Base-by-base conservation (phyloP, 2,888 invertebrate genomes). In the Hyles lineata region DNA sequence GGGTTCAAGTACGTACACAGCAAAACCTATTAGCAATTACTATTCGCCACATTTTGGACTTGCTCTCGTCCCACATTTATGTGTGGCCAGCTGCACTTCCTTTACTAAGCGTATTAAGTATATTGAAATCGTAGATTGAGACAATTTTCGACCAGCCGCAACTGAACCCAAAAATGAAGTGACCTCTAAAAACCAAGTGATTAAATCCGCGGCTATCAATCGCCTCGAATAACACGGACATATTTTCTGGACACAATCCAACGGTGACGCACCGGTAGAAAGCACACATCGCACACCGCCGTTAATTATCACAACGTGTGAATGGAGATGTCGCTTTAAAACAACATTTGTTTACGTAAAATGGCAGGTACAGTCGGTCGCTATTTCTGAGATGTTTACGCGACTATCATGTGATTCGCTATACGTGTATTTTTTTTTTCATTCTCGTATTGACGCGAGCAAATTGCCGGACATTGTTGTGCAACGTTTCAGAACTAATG, bases 401-500 rank as follows among this genome's bases (percentile, higher is more conserved):
- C 82, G 76, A 75, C 74, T 75, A 82, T 90, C 91, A 92, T 91
- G 92, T 92, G 91, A 92, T 87, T 74, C 58, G 74, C 23, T 17
- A 72, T 71, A 35, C 32, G 15, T 29, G 75, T 73, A 74, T 76
- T 76, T 82, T 78, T 82, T 78, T 82, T 80, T 78, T 79, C 43
- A 43, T 32, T 32, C 73, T 76, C 77, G 73, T 76, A 71, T 67
- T 78, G 82, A 79, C 79, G 79, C 74, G 77, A 74, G 78, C 78
- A 74, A 80, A 79, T 79, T 74, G 77, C 77, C 76, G 74, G 69
- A 78, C 78, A 76, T 76, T 81, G 85, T 88, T 89, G 86, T 88
- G 87, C 82, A 87, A 88, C 76, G 75, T 59, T 69, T 72, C 70
- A 70, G 74, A 71, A 43, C 55, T 73, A 70, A 62, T 70, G 52